A percentile compares a stretch with the other conserved stretches of the same genome.
These are phyloP conservation scores for Lepeophtheirus salmonis DNA, from an alignment of 1,140 invertebrate species.

Conservation along the genomic window DNA sequence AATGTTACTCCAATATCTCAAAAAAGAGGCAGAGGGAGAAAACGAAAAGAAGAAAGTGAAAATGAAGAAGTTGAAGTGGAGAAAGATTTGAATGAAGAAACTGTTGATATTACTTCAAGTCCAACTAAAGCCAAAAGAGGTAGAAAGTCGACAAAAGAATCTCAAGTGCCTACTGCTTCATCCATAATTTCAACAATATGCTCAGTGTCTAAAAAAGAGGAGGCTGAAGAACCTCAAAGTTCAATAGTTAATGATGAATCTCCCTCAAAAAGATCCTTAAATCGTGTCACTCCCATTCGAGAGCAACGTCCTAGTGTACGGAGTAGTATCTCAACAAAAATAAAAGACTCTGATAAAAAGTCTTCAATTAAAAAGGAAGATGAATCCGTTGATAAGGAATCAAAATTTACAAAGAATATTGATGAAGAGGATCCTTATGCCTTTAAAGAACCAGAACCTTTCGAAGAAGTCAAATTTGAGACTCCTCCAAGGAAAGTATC, in stretches of 20 bases:
- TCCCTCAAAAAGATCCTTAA: background rate
- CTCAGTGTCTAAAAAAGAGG: too few relatives aligned
- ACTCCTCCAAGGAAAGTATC: background rate
- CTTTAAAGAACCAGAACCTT: conserved; percentile 8
- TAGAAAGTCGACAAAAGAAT: background rate
- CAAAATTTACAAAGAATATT: background rate
- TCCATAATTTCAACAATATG: too few relatives aligned
- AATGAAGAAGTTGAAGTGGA: conserved; percentile 11
- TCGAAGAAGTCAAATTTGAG: background rate
- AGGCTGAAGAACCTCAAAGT: background rate
- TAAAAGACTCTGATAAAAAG: too few relatives aligned
- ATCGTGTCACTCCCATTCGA: too few relatives aligned
- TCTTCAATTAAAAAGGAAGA: background rate
- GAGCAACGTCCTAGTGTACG: too few relatives aligned
- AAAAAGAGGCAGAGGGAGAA: background rate
- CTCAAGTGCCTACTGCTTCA: too few relatives aligned
- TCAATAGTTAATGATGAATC: background rate
- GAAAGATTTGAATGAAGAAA: background rate
- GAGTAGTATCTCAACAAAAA: too few relatives aligned
- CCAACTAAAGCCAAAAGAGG: conserved; percentile 7
- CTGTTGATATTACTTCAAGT: background rate
- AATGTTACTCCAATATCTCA: too few relatives aligned
- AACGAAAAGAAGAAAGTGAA: conserved; percentile 12
- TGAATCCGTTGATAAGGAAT: background rate
- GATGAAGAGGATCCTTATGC: conserved; percentile 15